Conservation (phyloP, 2,888 invertebrate species). For the Clivina fossor region DNA sequence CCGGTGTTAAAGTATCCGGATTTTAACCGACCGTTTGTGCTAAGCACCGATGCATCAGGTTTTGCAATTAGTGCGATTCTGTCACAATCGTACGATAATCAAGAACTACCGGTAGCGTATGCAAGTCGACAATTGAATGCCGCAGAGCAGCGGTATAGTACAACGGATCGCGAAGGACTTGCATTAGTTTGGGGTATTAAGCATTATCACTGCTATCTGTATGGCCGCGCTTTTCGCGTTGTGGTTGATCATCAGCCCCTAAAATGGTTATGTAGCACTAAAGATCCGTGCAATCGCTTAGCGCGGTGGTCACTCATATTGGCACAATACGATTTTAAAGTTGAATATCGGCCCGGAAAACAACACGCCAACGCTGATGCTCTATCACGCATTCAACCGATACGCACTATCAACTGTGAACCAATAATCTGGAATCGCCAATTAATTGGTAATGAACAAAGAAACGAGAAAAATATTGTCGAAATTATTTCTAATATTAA, state of each 20-base stretch:
- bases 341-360: slow-evolving; percentile 33
- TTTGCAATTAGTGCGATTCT: slow-evolving; percentile 41
- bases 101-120: slow-evolving; percentile 36
- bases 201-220: slow-evolving; percentile 35
- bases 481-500: not conserved
- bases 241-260: slow-evolving; percentile 36
- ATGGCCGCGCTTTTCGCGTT: slow-evolving; percentile 32
- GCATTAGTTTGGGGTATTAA: slow-evolving; percentile 35
- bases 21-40: slow-evolving; percentile 31
- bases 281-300: slow-evolving; percentile 32
- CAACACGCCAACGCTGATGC: slow-evolving; percentile 36
- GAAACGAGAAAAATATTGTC: not conserved
- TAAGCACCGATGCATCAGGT: slow-evolving; percentile 34
- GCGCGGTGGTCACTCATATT: slow-evolving; percentile 35
- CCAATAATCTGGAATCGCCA: slow-evolving; percentile 11
- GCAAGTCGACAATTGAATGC: slow-evolving; percentile 33
- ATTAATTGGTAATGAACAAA: not conserved
- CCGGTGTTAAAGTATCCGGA: slow-evolving; percentile 40
- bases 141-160: slow-evolving; percentile 36
- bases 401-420: slow-evolving; percentile 1
- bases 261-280: slow-evolving; percentile 33
- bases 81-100: slow-evolving; percentile 36
- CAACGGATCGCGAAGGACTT: slow-evolving; percentile 37
- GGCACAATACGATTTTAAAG: slow-evolving; percentile 34
- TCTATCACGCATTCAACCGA: slow-evolving; percentile 23